These are phyloP conservation scores for Alces alces DNA, from an alignment of 2,113 vertebrate genomes.

Conservation along the genomic window DNA sequence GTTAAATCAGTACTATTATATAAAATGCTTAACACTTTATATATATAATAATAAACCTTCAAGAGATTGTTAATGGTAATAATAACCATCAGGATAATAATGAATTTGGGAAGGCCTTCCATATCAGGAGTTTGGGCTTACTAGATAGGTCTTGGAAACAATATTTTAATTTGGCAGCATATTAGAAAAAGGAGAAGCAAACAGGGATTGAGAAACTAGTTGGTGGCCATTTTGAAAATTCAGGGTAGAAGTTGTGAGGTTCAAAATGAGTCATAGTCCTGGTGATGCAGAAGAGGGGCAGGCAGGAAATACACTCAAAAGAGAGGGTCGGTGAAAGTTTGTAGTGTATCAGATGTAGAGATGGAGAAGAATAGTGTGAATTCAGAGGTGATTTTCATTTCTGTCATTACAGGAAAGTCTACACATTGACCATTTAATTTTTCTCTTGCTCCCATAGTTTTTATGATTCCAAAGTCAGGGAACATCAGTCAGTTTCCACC, in stretches of 20 bases:
- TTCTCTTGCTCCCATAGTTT: not conserved
- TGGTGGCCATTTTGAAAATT: not conserved
- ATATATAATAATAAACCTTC: not conserved
- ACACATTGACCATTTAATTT: not conserved
- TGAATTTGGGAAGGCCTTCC: not conserved
- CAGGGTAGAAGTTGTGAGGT: not conserved
- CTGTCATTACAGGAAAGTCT: not conserved
- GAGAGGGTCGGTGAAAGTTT: not conserved
- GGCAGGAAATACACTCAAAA: not conserved
- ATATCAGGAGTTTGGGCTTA: not conserved
- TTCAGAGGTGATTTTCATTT: not conserved
- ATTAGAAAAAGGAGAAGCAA: not conserved
- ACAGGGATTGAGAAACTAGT: not conserved
- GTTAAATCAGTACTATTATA: not conserved
- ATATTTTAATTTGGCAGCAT: not conserved
- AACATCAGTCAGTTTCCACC: not conserved
- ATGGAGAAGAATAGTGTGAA: not conserved
- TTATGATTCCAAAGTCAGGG: not conserved
- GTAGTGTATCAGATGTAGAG: not conserved
- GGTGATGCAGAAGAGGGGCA: not conserved
- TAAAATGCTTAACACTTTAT: not conserved
- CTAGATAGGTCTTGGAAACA: not conserved
- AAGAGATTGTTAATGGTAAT: not conserved
- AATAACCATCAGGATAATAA: not conserved
- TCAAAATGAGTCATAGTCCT: not conserved